Conservation (phyloP, 1,140 invertebrate species). For the Polypedilum pembai region DNA sequence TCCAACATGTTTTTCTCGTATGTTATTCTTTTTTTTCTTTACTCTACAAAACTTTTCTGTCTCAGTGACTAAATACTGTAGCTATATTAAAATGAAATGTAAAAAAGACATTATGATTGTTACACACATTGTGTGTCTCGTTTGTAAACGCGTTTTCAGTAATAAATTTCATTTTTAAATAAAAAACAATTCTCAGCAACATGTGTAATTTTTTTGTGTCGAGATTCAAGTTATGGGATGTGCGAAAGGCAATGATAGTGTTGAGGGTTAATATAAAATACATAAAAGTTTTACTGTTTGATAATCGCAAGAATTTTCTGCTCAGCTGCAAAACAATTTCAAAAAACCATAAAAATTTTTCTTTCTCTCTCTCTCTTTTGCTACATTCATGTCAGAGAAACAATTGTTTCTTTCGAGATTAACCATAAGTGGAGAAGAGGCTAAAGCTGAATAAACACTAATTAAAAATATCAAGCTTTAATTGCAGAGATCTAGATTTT, state of each 20-base stretch:
- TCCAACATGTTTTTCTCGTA: background rate
- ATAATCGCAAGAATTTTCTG: background rate
- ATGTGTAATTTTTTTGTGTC: no score
- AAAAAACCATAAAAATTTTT: background rate
- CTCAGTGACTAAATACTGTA: background rate
- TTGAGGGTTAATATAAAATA: background rate
- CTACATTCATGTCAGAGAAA: background rate
- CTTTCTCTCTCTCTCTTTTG: no score
- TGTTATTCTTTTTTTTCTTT: background rate
- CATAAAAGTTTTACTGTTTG: conserved; percentile 3
- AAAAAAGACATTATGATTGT: background rate
- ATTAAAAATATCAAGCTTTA: conserved; percentile 14
- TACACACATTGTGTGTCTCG: background rate
- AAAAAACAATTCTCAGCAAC: no score
- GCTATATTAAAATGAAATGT: background rate
- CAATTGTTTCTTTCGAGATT: background rate
- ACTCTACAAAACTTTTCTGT: background rate
- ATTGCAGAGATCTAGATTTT: conserved; percentile 1
- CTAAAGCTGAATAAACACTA: background rate
- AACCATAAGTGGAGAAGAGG: background rate
- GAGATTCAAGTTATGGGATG: no score
- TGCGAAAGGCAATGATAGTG: background rate
- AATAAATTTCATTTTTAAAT: no score
- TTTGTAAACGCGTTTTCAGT: no score
- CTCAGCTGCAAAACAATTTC: background rate